Evolutionary conservation across 2,888 invertebrate genomes (phyloP).

Genomic region (Andrena bicolor): DNA sequence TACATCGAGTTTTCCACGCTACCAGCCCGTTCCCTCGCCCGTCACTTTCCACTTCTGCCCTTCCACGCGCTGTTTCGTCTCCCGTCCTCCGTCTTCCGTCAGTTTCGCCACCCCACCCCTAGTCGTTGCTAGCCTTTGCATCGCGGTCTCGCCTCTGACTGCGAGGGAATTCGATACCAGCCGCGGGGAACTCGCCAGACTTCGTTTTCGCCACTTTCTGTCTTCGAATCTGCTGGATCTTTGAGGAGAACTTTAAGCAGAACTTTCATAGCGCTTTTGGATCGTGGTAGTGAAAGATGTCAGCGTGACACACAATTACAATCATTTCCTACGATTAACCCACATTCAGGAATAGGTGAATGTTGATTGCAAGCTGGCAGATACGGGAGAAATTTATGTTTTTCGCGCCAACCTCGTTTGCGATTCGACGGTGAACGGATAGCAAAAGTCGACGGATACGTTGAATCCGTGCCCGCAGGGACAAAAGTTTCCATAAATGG

Average conservation of each 20-base stretch:
- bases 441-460: neutral
- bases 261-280: too few species aligned
- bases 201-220: neutral
- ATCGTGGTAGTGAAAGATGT: too few species aligned
- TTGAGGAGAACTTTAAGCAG: neutral
- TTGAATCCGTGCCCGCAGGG: neutral
- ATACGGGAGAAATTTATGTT: too few species aligned
- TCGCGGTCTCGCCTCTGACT: neutral
- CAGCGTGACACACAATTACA: too few species aligned
- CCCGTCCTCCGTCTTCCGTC: slow-evolving; percentile 15
- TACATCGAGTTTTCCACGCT: slow-evolving; percentile 65
- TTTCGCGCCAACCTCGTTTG: too few species aligned
- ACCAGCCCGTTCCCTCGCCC: neutral
- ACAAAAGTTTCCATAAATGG: neutral
- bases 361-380: too few species aligned
- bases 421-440: neutral
- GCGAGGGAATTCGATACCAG: neutral
- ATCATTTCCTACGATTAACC: too few species aligned
- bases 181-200: neutral
- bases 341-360: too few species aligned
- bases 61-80: slow-evolving; percentile 12
- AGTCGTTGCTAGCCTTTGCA: neutral
- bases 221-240: neutral
- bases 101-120: neutral
- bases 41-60: slow-evolving; percentile 22